Percentiles rank a stretch among this genome's conserved stretches.
Evolutionary conservation across 2,888 invertebrate species (phyloP).

Genomic region (Trichogramma dendrolimi): DNA sequence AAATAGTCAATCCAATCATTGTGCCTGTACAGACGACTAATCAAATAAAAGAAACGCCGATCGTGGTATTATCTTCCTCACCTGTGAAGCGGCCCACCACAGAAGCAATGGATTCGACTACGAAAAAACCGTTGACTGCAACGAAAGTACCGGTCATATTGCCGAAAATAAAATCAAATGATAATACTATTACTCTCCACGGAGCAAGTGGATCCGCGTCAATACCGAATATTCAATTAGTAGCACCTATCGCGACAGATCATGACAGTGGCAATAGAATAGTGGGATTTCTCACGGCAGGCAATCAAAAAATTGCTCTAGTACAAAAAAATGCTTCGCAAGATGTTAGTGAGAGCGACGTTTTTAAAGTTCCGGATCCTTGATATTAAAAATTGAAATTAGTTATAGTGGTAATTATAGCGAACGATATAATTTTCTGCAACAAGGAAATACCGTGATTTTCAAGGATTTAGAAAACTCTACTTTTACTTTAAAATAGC

Average conservation of each 20-base stretch:
- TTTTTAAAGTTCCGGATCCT: conserved; percentile 39
- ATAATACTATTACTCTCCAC: conserved; percentile 20
- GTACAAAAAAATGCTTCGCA: conserved; percentile 1
- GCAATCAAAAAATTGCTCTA: conserved; percentile 13
- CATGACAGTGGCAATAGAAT: conserved; percentile 7
- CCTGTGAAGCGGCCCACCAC: conserved; percentile 16
- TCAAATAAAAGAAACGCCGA: conserved; percentile 25
- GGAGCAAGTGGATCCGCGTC: conserved; percentile 32
- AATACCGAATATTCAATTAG: conserved; percentile 37
- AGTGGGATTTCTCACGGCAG: conserved; percentile 3
- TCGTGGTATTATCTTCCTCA: conserved; percentile 20
- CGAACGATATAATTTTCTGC: neutral
- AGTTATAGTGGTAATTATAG: neutral
- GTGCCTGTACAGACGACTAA: conserved; percentile 34
- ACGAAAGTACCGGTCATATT: conserved; percentile 39
- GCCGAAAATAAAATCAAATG: conserved; percentile 31
- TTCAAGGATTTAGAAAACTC: too few species aligned
- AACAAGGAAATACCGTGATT: neutral
- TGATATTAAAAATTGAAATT: conserved; percentile 23
- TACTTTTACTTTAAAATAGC: too few species aligned
- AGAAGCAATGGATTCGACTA: conserved; percentile 33
- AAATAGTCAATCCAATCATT: conserved; percentile 29
- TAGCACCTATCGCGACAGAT: conserved; percentile 13
- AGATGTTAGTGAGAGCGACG: conserved; percentile 32
- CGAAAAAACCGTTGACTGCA: conserved; percentile 31